These are phyloP conservation scores for Apeira syringaria DNA, from an alignment of 2,888 invertebrate genomes.

Conservation along the genomic window DNA sequence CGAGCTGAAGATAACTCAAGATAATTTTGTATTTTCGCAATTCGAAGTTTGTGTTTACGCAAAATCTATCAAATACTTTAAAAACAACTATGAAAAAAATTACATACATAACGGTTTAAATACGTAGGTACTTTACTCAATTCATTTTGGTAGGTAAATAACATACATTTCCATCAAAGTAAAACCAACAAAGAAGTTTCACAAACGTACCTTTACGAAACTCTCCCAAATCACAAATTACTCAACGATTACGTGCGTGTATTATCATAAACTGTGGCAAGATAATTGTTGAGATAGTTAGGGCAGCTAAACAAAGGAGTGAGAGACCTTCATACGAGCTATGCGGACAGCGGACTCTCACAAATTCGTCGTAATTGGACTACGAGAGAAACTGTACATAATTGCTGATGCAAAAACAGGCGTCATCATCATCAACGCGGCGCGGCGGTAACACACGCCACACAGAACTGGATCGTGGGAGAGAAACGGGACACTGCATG, in stretches of 20 bases:
- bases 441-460: slow-evolving; percentile 70
- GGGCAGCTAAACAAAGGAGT: slow-evolving; percentile 66
- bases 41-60: too few relatives aligned
- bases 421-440: slow-evolving; percentile 70
- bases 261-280: slow-evolving; percentile 53
- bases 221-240: slow-evolving; percentile 49
- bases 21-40: too few relatives aligned
- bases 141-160: slow-evolving; percentile 27
- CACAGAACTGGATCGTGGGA: slow-evolving; percentile 78
- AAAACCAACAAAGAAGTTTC: slow-evolving; percentile 31
- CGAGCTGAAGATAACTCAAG: too few relatives aligned
- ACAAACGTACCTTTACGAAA: slow-evolving; percentile 36
- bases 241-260: slow-evolving; percentile 60
- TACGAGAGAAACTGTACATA: slow-evolving; percentile 77
- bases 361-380: slow-evolving; percentile 74
- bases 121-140: too few relatives aligned
- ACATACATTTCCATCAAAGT: slow-evolving; percentile 14
- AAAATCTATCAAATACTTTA: too few relatives aligned
- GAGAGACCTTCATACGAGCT: slow-evolving; percentile 57
- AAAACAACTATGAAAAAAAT: too few relatives aligned
- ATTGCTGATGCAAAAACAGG: slow-evolving; percentile 78
- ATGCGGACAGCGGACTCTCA: slow-evolving; percentile 58
- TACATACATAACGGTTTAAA: too few relatives aligned
- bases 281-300: slow-evolving; percentile 61
- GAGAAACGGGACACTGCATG: slow-evolving; percentile 74